Conservation (phyloP, 2,797 vertebrate genomes). For the Limnodromus scolopaceus region DNA sequence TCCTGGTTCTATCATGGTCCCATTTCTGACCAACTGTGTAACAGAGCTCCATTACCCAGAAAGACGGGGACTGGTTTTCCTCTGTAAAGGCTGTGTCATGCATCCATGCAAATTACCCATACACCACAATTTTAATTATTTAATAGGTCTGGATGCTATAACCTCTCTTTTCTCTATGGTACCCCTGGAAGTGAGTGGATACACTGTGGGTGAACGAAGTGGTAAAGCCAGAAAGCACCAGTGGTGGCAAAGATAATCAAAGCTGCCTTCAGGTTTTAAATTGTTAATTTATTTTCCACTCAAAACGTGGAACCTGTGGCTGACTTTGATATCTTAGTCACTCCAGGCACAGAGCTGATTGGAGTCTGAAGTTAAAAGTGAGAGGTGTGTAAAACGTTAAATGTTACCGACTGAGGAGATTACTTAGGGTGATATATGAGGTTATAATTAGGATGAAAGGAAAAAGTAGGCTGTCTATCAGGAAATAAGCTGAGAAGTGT, state of each 20-base stretch:
- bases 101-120: not conserved
- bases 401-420: not conserved
- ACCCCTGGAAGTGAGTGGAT: not conserved
- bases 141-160: not conserved
- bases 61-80: not conserved
- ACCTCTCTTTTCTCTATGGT: not conserved
- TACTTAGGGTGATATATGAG: not conserved
- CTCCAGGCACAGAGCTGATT: not conserved
- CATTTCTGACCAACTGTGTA: not conserved
- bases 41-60: not conserved
- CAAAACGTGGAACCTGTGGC: not conserved
- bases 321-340: not conserved
- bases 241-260: not conserved
- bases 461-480: not conserved
- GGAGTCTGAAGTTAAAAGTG: not conserved
- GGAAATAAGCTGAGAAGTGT: not conserved
- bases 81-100: not conserved
- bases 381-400: not conserved
- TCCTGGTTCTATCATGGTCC: not conserved
- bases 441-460: not conserved
- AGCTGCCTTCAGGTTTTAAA: not conserved
- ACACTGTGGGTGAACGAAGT: not conserved
- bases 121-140: not conserved
- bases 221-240: not conserved
- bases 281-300: not conserved